Base-by-base conservation (phyloP, 1,140 invertebrate species). In the Zaprionus tsacasi region DNA sequence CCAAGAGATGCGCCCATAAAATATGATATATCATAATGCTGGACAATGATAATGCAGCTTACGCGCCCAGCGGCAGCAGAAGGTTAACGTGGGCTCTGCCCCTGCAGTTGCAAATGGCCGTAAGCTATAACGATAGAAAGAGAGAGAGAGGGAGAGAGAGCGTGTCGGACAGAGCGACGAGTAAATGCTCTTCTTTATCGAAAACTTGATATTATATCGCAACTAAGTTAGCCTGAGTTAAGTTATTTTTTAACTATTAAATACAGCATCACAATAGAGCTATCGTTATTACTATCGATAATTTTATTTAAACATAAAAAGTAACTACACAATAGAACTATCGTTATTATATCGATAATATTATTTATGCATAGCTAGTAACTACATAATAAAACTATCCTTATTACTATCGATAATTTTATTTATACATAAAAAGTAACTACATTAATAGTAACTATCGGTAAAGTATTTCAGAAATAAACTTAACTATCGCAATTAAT, bases 11-110 rank as follows among this genome's bases (percentile, higher is more conserved):
- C 65, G 54, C 45, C 38, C 56, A 60, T 48, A 21, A 60, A 72
- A 59, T 68, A 61, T 61, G 33, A 73, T 60, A 73, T 61, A 68
- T 69, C 65, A 70, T 63, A 70, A 70, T 68, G 50, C 40, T 12
- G 38, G 65, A 38, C 70, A 68, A 68, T 74, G 71, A 74, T 74
- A 74, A 57, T 74, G 71, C 71, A 74, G 71, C 71, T 70, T 57
- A 74, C 33, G 30, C 57, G 65, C 64, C 65, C 57, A 68, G 54
- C 43, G 43, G 56, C 58, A 74, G 71, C 58, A 74, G 71, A 70
- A 74, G 71, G 71, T 74, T 74, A 70, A 52, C 57, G 56, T 61
- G 70, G 64, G 65, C 65, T 73, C 60, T 54, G 65, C 52, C 71
- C 50, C 52, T 61, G 65, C 57, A 54, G 56, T 48, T 73, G 48